Evolutionary conservation across 1,140 invertebrate genomes (phyloP).

Genomic region (Ooceraea biroi): DNA sequence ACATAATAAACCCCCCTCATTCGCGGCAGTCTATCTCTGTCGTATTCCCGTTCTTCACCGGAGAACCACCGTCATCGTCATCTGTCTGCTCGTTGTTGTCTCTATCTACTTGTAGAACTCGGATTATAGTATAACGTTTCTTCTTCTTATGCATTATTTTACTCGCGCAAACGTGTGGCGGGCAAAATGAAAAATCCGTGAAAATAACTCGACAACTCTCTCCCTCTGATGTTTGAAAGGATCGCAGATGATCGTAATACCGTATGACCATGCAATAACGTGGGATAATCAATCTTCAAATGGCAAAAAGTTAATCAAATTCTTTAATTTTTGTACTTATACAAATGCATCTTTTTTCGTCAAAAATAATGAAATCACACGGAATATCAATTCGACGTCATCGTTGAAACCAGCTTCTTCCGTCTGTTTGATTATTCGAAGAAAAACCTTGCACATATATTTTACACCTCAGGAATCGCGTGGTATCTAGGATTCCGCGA

Average conservation of each 20-base stretch:
- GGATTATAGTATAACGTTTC: not conserved
- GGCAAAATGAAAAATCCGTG: not conserved
- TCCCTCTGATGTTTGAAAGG: not conserved
- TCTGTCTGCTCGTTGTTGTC: conserved; percentile 22
- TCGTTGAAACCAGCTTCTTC: not conserved
- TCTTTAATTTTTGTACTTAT: not conserved
- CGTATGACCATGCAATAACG: not conserved
- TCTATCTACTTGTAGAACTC: not conserved
- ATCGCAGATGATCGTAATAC: not conserved
- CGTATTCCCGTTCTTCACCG: not conserved
- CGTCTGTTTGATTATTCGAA: not conserved
- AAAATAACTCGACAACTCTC: not conserved
- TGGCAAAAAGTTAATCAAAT: not conserved
- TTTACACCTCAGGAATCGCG: not conserved
- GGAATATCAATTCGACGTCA: not conserved
- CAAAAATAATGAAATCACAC: not conserved
- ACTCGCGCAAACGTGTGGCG: conserved; percentile 1
- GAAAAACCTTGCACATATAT: not conserved
- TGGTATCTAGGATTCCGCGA: not conserved
- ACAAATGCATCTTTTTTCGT: not conserved
- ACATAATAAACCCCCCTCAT: conserved; percentile 53
- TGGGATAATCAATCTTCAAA: not conserved
- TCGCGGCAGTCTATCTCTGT: conserved; percentile 33
- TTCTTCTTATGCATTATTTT: conserved; percentile 35
- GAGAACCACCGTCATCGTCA: not conserved